A percentile compares a stretch with the other conserved stretches of the same genome.
phyloP scores from a whole-genome alignment of 2,888 invertebrate genomes.

The Phalera bucephala region DNA sequence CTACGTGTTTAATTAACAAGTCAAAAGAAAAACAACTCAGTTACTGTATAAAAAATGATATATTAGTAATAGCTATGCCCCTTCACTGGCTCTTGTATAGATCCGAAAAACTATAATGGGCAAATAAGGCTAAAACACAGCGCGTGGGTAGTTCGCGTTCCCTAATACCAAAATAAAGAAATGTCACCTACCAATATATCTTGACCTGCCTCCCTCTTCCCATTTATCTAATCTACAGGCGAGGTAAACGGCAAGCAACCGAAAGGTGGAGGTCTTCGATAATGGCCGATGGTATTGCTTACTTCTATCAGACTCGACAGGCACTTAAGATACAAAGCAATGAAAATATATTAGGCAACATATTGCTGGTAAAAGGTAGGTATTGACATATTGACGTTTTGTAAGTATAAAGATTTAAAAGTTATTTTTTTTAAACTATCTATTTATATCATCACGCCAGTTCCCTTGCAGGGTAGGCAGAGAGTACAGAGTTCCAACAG shows the following conservation, averaged over 20 bases:
- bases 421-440: too few relatives aligned
- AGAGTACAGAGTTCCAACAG: too few relatives aligned
- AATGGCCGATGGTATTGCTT: constrained; percentile 11
- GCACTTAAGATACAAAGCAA: constrained; percentile 17
- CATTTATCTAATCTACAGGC: neutral
- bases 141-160: constrained; percentile 41
- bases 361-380: too few relatives aligned
- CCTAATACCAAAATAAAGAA: constrained; percentile 28
- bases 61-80: constrained; percentile 3
- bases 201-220: constrained; percentile 8
- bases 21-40: neutral
- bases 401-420: too few relatives aligned
- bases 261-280: constrained; percentile 6
- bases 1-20: too few relatives aligned
- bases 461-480: too few relatives aligned
- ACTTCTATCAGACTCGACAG: constrained; percentile 15
- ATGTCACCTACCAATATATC: constrained; percentile 11
- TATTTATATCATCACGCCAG: too few relatives aligned
- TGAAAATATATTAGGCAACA: too few relatives aligned
- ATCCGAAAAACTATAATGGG: constrained; percentile 48
- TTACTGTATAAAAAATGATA: neutral
- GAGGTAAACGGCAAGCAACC: constrained; percentile 1
- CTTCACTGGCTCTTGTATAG: constrained; percentile 26
- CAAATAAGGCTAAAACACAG: constrained; percentile 39
- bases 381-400: too few relatives aligned